These are phyloP conservation scores for Bungarus multicinctus DNA, from an alignment of 2,113 vertebrate genomes.

Conservation along the genomic window DNA sequence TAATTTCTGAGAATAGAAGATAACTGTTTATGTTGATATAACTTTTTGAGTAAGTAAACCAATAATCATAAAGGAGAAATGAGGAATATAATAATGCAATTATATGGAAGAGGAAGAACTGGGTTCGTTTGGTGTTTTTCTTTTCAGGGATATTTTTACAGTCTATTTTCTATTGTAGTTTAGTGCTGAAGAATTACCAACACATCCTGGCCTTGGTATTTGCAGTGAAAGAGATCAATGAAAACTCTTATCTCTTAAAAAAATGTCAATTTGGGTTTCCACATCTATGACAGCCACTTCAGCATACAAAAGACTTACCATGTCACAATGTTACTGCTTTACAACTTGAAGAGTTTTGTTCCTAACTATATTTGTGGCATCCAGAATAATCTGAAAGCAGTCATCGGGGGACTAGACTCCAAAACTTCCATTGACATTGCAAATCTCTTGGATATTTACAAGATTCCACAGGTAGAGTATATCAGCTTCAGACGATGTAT, in stretches of 20 bases:
- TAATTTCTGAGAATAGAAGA: not conserved
- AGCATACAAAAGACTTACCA: not conserved
- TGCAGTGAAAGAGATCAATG: not conserved
- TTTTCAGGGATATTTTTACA: not conserved
- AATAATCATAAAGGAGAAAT: too few species aligned
- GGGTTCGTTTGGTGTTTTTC: not conserved
- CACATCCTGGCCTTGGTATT: not conserved
- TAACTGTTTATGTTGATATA: not conserved
- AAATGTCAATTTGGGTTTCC: not conserved
- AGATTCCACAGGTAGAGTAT: not conserved
- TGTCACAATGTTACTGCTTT: not conserved
- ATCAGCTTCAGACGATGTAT: not conserved
- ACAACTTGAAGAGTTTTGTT: not conserved
- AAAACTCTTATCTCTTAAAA: not conserved
- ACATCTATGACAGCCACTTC: not conserved
- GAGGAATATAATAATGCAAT: not conserved
- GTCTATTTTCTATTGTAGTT: not conserved
- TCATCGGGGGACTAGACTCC: not conserved
- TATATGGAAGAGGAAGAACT: not conserved
- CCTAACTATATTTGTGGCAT: not conserved
- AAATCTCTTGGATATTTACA: not conserved
- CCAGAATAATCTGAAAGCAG: not conserved
- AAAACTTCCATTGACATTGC: not conserved
- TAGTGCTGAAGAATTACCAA: not conserved
- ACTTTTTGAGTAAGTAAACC: too few species aligned